Evolutionary conservation across 2,797 vertebrate genomes (phyloP), one percentile per base, ranked within the genome.

Genomic region (Taenioides sp.): DNA sequence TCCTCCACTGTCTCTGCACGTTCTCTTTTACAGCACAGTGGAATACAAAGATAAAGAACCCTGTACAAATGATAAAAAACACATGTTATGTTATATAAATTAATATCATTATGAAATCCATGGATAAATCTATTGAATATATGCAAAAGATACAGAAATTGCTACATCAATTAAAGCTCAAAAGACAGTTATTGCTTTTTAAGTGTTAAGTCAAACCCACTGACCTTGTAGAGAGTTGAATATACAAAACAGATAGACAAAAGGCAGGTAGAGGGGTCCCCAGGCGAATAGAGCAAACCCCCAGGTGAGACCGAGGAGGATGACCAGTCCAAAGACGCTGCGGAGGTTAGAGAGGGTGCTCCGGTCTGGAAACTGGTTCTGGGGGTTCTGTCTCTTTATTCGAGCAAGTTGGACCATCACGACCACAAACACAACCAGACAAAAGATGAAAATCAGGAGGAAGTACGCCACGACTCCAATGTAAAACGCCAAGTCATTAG

Each of bases 281-380:
- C 95, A 97, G 49, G 96, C 95, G 57, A 99, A 97, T 84, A 98
- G 96, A 58, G 96, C 96, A 55, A 98, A 95, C 6, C 96, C 97
- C 98, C 97, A 99, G 65, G 97, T 98, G 81, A 99, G 97, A 71
- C 98, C 97, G 37, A 99, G 92, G 78, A 99, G 91, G 79, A 98
- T 87, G 1, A 95, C 87, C 27, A 99, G 95, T 52, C 98, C 96
- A 0, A 93, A 88, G 54, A 96, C 86, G 68, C 97, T 98, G 69
- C 96, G 93, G 25, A 99, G 82, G 67, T 98, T 96, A 0, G 90
- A 94, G 78, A 96, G 91, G 74, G 95, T 69, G 9, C 92, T 91
- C 65, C 94, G 94, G 89, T 94, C 96, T 0, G 96, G 90, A 77
- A 94, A 89, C 84, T 94, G 91, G 86, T 96, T 96, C 9, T 98